Base-by-base conservation (phyloP, 2,888 invertebrate species). In the Pseudeuparius sepicola region DNA sequence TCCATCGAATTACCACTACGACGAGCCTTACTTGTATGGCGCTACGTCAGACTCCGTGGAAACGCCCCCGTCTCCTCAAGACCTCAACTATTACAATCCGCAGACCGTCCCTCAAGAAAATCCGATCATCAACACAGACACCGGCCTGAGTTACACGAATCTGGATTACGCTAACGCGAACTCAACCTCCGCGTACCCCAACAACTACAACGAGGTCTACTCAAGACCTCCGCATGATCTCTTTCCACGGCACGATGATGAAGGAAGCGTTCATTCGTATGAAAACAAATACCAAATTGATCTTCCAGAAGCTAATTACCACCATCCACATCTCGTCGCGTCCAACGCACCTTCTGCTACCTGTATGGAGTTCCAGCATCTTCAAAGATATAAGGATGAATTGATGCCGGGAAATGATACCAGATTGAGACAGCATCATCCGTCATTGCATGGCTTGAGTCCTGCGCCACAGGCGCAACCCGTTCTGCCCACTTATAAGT, bases 401-500 rank as follows among this genome's bases (percentile, higher is more conserved):
- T 48, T 52, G 29, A 36, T 52, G 15, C 41, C 37, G 4, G 43
- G 41, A 20, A 50, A 51, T 43, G 44, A 42, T 11, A 44, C 44
- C 11, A 55, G 61, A 41, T 60, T 65, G 44, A 57, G 57, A 36
- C 57, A 59, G 35, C 62, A 63, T 34, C 62, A 60, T 43, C 47
- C 53, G 14, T 51, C 56, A 16, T 39, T 50, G 40, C 49, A 48
- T 30, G 35, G 40, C 24, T 36, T 52, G 27, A 42, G 34, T 36
- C 34, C 56, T 39, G 42, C 60, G 49, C 50, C 58, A 43, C 73
- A 58, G 54, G 73, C 53, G 24, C 77, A 75, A 47, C 65, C 73
- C 9, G 67, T 74, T 30, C 77, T 89, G 41, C 90, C 90, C 14
- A 92, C 93, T 0, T 96, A 94, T 65, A 93, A 96, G 63, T 96